These are phyloP conservation scores for Callaeas wilsoni DNA, from an alignment of 2,113 vertebrate species.

Conservation along the genomic window DNA sequence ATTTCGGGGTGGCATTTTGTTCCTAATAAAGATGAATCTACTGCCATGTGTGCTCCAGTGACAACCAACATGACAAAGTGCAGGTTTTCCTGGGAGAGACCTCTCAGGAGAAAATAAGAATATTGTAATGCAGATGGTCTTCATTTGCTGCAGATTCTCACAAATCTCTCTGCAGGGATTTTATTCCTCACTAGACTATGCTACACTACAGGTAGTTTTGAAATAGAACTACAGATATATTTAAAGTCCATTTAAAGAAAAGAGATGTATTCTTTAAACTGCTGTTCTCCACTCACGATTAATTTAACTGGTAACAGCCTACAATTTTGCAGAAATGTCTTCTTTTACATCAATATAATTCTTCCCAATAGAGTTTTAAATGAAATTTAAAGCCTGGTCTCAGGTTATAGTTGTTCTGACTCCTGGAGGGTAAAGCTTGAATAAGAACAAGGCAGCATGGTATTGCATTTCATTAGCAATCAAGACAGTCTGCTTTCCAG, in stretches of 20 bases:
- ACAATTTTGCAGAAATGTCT: constrained; percentile 29
- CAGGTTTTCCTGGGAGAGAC: neutral
- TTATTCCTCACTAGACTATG: neutral
- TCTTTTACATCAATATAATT: constrained; percentile 40
- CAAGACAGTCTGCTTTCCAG: constrained; percentile 38
- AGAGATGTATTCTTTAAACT: neutral
- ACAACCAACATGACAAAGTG: neutral
- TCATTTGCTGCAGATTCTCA: constrained; percentile 14
- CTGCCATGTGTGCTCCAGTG: neutral
- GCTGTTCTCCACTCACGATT: constrained; percentile 15
- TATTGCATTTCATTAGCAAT: constrained; percentile 54
- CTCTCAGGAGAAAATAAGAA: neutral
- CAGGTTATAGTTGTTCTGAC: constrained; percentile 1
- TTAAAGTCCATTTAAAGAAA: constrained; percentile 32
- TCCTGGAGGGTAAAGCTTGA: constrained; percentile 29
- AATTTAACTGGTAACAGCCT: constrained; percentile 31
- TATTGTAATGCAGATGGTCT: neutral
- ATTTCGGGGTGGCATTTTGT: neutral
- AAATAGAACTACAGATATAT: constrained; percentile 5
- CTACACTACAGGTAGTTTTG: constrained; percentile 1
- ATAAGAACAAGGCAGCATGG: constrained; percentile 47
- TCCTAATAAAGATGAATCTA: neutral
- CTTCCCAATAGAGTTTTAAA: constrained; percentile 40
- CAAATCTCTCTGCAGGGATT: constrained; percentile 34
- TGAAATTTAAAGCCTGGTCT: constrained; percentile 55